These are phyloP conservation scores for Drosophila engyochracea DNA, from an alignment of 2,888 invertebrate genomes.

Conservation along the genomic window DNA sequence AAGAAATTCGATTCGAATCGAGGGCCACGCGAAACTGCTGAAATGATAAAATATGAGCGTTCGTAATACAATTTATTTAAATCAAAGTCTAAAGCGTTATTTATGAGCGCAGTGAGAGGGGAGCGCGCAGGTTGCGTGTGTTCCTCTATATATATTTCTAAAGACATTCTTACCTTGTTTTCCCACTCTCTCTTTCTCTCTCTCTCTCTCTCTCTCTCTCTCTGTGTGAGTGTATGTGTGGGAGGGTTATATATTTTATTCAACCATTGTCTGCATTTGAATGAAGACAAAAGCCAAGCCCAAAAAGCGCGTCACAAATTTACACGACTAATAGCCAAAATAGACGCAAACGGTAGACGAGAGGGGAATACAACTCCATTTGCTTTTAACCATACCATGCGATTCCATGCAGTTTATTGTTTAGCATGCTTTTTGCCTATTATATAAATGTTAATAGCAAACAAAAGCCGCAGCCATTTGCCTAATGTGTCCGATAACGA, in stretches of 20 bases:
- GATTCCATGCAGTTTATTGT: slow-evolving; percentile 71
- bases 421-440: slow-evolving; percentile 74
- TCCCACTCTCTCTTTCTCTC: too few species aligned
- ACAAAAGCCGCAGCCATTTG: slow-evolving; percentile 69
- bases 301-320: slow-evolving; percentile 79
- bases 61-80: slow-evolving; percentile 84
- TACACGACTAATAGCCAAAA: slow-evolving; percentile 75
- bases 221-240: slow-evolving; percentile 6
- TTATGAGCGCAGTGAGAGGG: slow-evolving; percentile 69
- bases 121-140: slow-evolving; percentile 41
- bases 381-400: slow-evolving; percentile 50
- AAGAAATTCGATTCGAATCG: slow-evolving; percentile 65
- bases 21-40: slow-evolving; percentile 59
- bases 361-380: slow-evolving; percentile 66
- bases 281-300: slow-evolving; percentile 79
- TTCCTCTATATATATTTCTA: background rate
- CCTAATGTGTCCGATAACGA: slow-evolving; percentile 68
- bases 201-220: background rate
- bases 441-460: slow-evolving; percentile 61
- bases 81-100: slow-evolving; percentile 84
- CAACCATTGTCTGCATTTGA: slow-evolving; percentile 75
- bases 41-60: slow-evolving; percentile 81
- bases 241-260: slow-evolving; percentile 57
- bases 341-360: slow-evolving; percentile 33
- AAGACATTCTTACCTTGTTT: background rate